Evolutionary conservation across 2,888 invertebrate species (phyloP), one percentile per base, ranked within the genome.

Genomic region (Drosophila parthenogenetica): DNA sequence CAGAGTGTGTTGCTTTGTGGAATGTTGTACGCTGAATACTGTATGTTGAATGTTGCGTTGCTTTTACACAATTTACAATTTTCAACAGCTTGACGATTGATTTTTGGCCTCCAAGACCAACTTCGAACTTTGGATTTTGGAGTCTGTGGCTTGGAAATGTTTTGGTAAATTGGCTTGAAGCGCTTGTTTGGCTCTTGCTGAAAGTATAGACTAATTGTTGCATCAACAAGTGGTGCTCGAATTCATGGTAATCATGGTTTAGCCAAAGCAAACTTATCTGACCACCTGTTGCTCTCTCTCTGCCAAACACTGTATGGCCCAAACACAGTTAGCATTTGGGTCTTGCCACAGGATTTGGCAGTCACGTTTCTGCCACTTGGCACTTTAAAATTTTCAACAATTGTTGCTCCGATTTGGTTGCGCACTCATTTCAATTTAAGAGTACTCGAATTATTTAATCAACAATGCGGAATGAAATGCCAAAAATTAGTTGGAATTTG

Each of bases 331-430:
- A 67, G 53, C 40, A 59, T 49, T 51, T 42, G 35, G 58, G 11
- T 45, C 62, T 65, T 16, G 49, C 42, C 51, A 63, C 68, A 83
- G 83, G 70, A 73, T 77, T 73, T 66, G 77, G 64, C 61, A 89
- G 89, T 89, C 89, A 90, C 90, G 90, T 89, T 84, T 79, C 78
- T 90, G 90, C 80, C 89, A 87, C 90, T 90, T 90, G 84, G 74
- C 87, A 84, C 84, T 77, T 61, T 69, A 77, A 62, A 60, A 53
- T 63, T 48, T 50, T 60, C 11, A 35, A 73, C 69, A 76, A 73
- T 79, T 76, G 80, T 57, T 48, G 80, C 35, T 29, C 53, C 51
- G 39, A 53, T 66, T 51, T 58, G 53, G 58, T 43, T 51, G 76
- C 42, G 57, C 77, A 63, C 67, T 67, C 67, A 60, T 57, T 76